phyloP scores from a whole-genome alignment of 2,888 invertebrate genomes.

The Lordiphosa fenestrarum region DNA sequence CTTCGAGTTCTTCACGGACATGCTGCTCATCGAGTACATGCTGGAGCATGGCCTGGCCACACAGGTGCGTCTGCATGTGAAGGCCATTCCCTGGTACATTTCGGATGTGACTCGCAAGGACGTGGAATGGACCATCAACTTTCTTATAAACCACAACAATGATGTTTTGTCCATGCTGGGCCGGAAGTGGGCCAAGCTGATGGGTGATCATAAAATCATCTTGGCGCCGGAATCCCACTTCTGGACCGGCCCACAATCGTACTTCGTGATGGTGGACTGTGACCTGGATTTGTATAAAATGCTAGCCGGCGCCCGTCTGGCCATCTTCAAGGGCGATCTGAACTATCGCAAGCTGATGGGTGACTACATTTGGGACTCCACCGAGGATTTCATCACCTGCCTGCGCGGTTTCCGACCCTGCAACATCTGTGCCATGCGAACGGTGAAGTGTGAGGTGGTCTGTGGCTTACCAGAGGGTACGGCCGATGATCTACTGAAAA shows the following conservation, averaged over 20 bases:
- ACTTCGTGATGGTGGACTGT: slow-evolving; percentile 86
- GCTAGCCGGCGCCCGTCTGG: slow-evolving; percentile 84
- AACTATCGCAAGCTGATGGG: slow-evolving; percentile 96
- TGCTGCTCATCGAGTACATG: slow-evolving; percentile 91
- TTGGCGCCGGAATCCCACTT: slow-evolving; percentile 84
- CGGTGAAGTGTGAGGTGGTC: slow-evolving; percentile 93
- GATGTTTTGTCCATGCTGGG: slow-evolving; percentile 80
- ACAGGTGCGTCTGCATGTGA: slow-evolving; percentile 90
- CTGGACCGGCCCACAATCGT: slow-evolving; percentile 94
- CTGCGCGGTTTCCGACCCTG: slow-evolving; percentile 88
- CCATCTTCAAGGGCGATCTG: slow-evolving; percentile 95
- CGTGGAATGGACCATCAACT: slow-evolving; percentile 85
- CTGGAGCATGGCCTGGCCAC: slow-evolving; percentile 83
- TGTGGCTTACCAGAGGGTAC: slow-evolving; percentile 87
- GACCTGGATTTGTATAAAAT: slow-evolving; percentile 86
- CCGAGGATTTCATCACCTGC: slow-evolving; percentile 83
- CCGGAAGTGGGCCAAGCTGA: slow-evolving; percentile 82
- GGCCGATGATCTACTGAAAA: slow-evolving; percentile 82
- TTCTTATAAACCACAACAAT: slow-evolving; percentile 77
- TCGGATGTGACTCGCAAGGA: slow-evolving; percentile 91
- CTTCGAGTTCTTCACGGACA: slow-evolving; percentile 94
- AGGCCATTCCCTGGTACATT: slow-evolving; percentile 96
- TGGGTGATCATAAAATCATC: slow-evolving; percentile 80
- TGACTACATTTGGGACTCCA: slow-evolving; percentile 90
- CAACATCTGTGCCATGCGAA: slow-evolving; percentile 90